Conservation (phyloP, 2,113 vertebrate species). For the Mellivora capensis region DNA sequence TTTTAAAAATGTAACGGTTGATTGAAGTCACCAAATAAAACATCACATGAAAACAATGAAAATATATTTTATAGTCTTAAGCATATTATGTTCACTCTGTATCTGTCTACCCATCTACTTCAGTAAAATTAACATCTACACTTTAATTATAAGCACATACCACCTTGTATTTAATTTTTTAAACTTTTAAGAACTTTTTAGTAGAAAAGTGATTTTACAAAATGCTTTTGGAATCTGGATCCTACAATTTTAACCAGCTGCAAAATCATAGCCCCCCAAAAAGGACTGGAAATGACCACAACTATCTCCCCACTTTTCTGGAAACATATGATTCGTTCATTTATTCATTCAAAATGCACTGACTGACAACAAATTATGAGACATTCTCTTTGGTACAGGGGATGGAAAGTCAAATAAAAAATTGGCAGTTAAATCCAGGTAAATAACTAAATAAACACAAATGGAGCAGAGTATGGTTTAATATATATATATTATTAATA, state of each 20-base stretch:
- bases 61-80: background rate
- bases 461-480: background rate
- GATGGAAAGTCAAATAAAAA: background rate
- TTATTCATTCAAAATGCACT: background rate
- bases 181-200: background rate
- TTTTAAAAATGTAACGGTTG: background rate
- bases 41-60: background rate
- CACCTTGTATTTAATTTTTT: background rate
- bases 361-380: background rate
- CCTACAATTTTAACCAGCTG: background rate
- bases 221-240: background rate
- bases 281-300: background rate
- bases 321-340: background rate
- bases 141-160: background rate
- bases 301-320: background rate
- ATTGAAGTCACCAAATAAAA: background rate
- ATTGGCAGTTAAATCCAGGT: background rate
- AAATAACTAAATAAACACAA: background rate
- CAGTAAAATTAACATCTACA: background rate
- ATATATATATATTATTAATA: too few relatives aligned
- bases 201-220: background rate
- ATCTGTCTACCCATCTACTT: background rate
- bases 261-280: background rate
- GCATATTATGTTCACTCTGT: background rate
- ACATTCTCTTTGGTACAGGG: background rate